phyloP scores from a whole-genome alignment of 2,888 invertebrate genomes.

The Drosophila flavopinicola region DNA sequence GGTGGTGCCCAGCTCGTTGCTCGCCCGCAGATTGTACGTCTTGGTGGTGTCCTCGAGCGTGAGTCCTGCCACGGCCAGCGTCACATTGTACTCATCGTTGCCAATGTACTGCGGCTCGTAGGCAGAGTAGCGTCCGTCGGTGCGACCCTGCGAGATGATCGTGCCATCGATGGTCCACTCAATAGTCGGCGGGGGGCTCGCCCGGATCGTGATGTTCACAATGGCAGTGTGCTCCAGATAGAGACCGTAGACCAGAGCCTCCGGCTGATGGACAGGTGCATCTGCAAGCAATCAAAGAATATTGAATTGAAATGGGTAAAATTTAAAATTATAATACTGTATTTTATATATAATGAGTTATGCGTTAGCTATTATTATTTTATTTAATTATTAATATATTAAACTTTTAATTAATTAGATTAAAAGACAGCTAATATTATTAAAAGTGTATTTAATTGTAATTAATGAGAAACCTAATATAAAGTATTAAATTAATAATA shows the following conservation, averaged over 20 bases:
- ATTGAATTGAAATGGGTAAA: neutral
- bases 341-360: too few relatives aligned
- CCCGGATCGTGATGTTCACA: constrained; percentile 89
- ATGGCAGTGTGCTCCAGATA: constrained; percentile 89
- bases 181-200: constrained; percentile 89
- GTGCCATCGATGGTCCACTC: constrained; percentile 88
- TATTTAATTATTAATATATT: too few relatives aligned
- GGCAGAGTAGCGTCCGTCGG: constrained; percentile 81
- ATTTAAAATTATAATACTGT: too few relatives aligned
- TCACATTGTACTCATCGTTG: constrained; percentile 89
- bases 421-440: too few relatives aligned
- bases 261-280: constrained; percentile 87
- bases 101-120: constrained; percentile 81
- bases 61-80: constrained; percentile 88
- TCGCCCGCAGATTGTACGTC: constrained; percentile 88
- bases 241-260: constrained; percentile 89
- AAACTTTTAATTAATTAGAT: too few relatives aligned
- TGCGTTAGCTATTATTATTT: too few relatives aligned
- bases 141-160: constrained; percentile 85
- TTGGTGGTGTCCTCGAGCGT: constrained; percentile 91
- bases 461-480: too few relatives aligned
- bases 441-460: too few relatives aligned
- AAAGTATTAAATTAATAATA: too few relatives aligned
- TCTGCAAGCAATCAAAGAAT: constrained; percentile 84
- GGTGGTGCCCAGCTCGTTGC: constrained; percentile 88